phyloP scores from a whole-genome alignment of 2,888 invertebrate genomes.

The Altica lythri region DNA sequence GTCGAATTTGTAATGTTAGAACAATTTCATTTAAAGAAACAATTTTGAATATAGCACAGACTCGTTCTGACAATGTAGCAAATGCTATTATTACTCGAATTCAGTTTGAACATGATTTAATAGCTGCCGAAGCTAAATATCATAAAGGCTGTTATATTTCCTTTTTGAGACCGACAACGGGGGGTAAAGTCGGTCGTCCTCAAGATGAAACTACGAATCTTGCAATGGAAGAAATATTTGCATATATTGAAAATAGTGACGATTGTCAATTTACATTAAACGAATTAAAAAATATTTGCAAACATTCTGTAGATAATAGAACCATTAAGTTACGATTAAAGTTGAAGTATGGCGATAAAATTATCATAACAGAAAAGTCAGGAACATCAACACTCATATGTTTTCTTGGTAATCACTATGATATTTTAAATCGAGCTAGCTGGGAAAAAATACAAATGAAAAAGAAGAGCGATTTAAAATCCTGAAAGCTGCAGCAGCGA shows the following conservation, averaged over 20 bases:
- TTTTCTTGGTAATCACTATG: background rate
- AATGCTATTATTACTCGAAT: constrained; percentile 45
- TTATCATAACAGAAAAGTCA: constrained; percentile 45
- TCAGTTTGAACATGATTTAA: constrained; percentile 42
- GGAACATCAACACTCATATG: constrained; percentile 36
- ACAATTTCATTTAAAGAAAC: constrained; percentile 41
- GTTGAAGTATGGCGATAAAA: constrained; percentile 45
- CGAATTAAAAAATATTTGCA: constrained; percentile 40
- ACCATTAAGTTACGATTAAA: constrained; percentile 45
- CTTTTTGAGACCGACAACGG: constrained; percentile 46
- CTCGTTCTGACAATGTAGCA: constrained; percentile 39
- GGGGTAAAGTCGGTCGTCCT: constrained; percentile 48
- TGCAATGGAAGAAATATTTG: constrained; percentile 50
- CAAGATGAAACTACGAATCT: constrained; percentile 43
- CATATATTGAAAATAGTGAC: constrained; percentile 49
- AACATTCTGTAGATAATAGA: constrained; percentile 42
- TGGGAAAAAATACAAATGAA: constrained; percentile 1
- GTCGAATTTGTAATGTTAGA: constrained; percentile 41
- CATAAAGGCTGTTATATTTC: constrained; percentile 44
- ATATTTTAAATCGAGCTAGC: constrained; percentile 1
- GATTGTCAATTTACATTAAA: constrained; percentile 40
- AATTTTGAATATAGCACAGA: constrained; percentile 37
- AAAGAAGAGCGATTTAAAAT: no score
- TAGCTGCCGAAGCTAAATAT: constrained; percentile 48
- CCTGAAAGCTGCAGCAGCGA: no score